Evolutionary conservation across 2,888 invertebrate species (phyloP).

Genomic region (Lithophane ornitopus): DNA sequence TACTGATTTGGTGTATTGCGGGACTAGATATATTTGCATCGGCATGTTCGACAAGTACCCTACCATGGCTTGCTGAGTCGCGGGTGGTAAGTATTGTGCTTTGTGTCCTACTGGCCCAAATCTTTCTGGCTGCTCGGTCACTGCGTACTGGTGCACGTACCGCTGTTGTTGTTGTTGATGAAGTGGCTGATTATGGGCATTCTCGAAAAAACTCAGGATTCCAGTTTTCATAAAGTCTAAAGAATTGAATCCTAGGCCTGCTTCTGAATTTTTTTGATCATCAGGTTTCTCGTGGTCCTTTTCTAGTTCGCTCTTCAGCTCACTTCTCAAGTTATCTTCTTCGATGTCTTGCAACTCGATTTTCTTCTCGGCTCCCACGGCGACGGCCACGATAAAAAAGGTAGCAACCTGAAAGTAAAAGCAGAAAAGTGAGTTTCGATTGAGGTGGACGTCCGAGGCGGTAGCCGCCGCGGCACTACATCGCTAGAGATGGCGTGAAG

Average conservation of each 20-base stretch:
- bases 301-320: constrained; percentile 91
- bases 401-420: constrained; percentile 87
- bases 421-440: constrained; percentile 72
- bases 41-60: constrained; percentile 87
- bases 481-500: constrained; percentile 75
- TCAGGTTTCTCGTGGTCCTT: constrained; percentile 77
- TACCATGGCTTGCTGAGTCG: constrained; percentile 82
- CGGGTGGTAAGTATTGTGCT: constrained; percentile 71
- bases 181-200: constrained; percentile 64
- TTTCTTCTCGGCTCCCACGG: constrained; percentile 90
- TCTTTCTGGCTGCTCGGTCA: constrained; percentile 83
- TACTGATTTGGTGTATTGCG: constrained; percentile 81
- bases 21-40: constrained; percentile 87
- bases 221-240: constrained; percentile 83
- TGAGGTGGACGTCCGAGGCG: constrained; percentile 72
- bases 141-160: constrained; percentile 86
- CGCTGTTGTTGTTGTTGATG: constrained; percentile 75
- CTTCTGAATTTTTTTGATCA: constrained; percentile 66
- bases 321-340: constrained; percentile 92
- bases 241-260: constrained; percentile 70
- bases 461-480: constrained; percentile 69
- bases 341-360: constrained; percentile 94
- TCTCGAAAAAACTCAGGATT: constrained; percentile 79
- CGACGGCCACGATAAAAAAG: constrained; percentile 78
- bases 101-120: constrained; percentile 64